Evolutionary conservation across 2,888 invertebrate species (phyloP).

Genomic region (Eurois occulta): DNA sequence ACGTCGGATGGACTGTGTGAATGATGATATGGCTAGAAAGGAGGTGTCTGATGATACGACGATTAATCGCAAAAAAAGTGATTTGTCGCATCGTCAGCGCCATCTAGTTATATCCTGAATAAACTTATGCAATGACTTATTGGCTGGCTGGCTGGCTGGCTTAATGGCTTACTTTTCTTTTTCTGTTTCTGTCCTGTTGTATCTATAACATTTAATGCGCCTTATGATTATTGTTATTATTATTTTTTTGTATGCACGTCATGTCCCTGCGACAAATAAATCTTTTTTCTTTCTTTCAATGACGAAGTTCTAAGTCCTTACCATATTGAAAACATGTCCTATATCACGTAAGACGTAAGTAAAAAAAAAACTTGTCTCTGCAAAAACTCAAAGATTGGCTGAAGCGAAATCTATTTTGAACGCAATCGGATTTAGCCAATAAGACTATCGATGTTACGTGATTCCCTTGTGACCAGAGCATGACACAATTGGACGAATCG

Average conservation of each 20-base stretch:
- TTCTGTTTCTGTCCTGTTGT: no score
- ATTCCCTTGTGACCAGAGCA: constrained; percentile 47
- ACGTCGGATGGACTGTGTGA: no score
- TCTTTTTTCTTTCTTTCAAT: no score
- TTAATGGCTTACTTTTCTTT: no score
- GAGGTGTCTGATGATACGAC: no score
- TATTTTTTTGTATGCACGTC: no score
- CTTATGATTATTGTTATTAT: no score
- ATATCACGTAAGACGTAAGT: neutral
- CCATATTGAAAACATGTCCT: neutral
- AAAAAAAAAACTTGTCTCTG: neutral
- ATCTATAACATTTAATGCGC: no score
- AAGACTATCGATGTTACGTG: constrained; percentile 41
- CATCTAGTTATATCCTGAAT: constrained; percentile 25
- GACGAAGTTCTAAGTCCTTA: neutral
- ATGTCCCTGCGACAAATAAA: no score
- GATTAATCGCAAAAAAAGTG: neutral
- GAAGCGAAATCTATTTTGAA: constrained; percentile 43
- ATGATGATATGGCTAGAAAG: no score
- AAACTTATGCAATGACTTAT: neutral
- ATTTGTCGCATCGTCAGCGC: constrained; percentile 37
- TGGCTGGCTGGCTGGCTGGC: no score
- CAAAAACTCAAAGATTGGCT: constrained; percentile 17
- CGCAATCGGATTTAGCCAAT: constrained; percentile 35
- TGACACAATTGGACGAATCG: constrained; percentile 43